These are phyloP conservation scores for Eulemur coronatus DNA, from an alignment of 2,797 vertebrate genomes.

Conservation along the genomic window DNA sequence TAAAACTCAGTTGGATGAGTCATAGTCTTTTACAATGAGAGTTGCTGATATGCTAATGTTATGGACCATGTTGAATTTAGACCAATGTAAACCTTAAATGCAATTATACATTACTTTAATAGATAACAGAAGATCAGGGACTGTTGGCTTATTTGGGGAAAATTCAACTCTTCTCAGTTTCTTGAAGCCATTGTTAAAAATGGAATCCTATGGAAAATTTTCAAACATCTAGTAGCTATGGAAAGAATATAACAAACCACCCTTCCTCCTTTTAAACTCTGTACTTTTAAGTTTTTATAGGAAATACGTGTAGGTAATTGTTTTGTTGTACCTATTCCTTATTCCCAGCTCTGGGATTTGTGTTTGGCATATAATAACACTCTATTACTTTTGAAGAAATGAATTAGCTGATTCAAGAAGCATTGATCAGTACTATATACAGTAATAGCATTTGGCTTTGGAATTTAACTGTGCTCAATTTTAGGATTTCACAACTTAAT, in stretches of 20 bases:
- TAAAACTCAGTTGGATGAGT: neutral
- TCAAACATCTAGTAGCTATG: neutral
- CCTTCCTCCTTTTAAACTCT: neutral
- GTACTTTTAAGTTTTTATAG: neutral
- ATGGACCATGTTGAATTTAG: neutral
- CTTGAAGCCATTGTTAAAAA: neutral
- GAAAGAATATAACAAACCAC: neutral
- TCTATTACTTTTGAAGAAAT: neutral
- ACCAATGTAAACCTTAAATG: neutral
- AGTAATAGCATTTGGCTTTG: neutral
- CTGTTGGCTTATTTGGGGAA: neutral
- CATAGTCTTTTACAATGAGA: neutral
- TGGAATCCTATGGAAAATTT: neutral
- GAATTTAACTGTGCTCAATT: neutral
- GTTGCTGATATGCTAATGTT: neutral
- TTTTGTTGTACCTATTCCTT: neutral
- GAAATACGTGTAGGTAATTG: neutral
- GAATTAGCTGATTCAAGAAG: neutral
- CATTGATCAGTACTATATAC: neutral
- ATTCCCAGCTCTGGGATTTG: neutral
- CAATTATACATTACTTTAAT: neutral
- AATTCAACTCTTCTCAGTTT: neutral
- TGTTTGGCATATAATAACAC: neutral
- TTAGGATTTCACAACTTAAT: slow-evolving; percentile 20
- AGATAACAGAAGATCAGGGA: neutral